Evolutionary conservation across 2,797 vertebrate species (phyloP), one percentile per base, ranked within the genome.

Genomic region (Cryptoblepharus egeriae): DNA sequence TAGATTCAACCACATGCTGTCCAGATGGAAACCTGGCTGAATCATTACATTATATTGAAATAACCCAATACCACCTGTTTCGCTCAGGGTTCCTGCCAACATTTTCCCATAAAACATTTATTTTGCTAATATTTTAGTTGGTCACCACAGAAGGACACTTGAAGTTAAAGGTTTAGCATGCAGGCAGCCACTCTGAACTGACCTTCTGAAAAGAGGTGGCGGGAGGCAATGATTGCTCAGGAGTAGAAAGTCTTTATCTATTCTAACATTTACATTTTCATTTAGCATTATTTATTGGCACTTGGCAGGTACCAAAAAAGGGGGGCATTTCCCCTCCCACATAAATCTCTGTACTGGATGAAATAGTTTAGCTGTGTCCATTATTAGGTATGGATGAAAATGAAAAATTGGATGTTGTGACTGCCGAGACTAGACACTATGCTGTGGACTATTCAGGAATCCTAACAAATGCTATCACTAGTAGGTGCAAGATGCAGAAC

Each of bases 11-110:
- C 95, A 96, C 96, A 96, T 96, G 96, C 92, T 96, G 94, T 95
- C 96, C 93, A 96, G 95, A 96, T 96, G 93, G 95, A 94, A 96
- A 96, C 95, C 96, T 97, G 96, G 96, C 96, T 97, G 96, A 96
- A 97, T 97, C 97, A 97, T 97, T 97, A 97, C 94, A 96, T 96
- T 97, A 97, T 97, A 97, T 96, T 97, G 96, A 97, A 98, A 98
- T 98, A 97, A 97, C 96, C 97, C 96, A 96, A 96, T 97, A 96
- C 97, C 98, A 98, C 97, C 98, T 98, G 98, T 97, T 97, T 96
- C 93, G 91, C 91, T 92, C 91, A 90, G 94, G 93, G 94, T 88
- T 93, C 80, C 94, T 97, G 97, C 97, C 97, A 98, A 97, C 95
- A 90, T 95, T 97, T 95, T 94, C 96, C 95, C 96, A 97, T 97